These are phyloP conservation scores for Neodiprion fabricii DNA, from an alignment of 1,140 invertebrate genomes.

Conservation along the genomic window DNA sequence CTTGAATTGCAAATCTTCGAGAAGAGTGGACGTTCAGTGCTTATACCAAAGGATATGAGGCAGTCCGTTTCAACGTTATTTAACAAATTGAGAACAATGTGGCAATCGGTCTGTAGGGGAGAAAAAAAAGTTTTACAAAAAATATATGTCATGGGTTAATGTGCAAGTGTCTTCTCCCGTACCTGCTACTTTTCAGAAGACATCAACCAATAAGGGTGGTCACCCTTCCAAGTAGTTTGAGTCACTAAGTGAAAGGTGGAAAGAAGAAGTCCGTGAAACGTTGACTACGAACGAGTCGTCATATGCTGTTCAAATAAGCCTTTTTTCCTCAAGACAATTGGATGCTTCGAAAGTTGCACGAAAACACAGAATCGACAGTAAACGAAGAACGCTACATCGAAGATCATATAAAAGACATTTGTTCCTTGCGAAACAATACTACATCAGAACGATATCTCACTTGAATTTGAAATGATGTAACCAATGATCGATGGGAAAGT, in stretches of 20 bases:
- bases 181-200: too few species aligned
- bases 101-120: too few species aligned
- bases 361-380: constrained; percentile 36
- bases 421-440: constrained; percentile 29
- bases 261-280: constrained; percentile 31
- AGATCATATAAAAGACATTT: constrained; percentile 33
- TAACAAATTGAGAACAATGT: too few species aligned
- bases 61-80: too few species aligned
- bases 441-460: constrained; percentile 28
- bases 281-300: constrained; percentile 12
- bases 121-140: background rate
- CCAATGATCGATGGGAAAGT: constrained; percentile 59
- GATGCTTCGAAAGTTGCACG: constrained; percentile 24
- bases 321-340: constrained; percentile 18
- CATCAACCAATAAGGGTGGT: constrained; percentile 13
- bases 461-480: constrained; percentile 38
- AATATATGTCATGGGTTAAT: too few species aligned
- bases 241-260: constrained; percentile 39
- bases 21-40: too few species aligned
- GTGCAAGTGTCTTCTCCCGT: too few species aligned
- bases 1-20: too few species aligned
- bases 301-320: constrained; percentile 32
- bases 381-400: constrained; percentile 36
- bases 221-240: constrained; percentile 31
- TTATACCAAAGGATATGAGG: too few species aligned